Base-by-base conservation (phyloP, 2,888 invertebrate species). In the Anticlea derivata region DNA sequence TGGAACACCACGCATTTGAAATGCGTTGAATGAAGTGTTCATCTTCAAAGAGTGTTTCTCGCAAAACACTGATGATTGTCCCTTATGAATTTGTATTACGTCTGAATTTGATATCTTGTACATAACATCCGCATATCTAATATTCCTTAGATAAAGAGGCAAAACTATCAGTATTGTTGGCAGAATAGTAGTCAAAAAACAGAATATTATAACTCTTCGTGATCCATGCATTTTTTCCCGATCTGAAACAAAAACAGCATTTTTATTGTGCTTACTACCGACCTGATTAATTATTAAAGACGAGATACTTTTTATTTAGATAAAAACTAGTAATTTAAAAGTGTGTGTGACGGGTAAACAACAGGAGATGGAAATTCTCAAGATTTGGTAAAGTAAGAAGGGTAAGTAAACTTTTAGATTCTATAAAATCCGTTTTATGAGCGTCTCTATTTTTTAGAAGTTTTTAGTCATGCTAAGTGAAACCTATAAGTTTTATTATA, bases 91-190 rank as follows among this genome's bases (percentile, higher is more conserved):
- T 77, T 96, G 95, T 40, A 96, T 91, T 10, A 96, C 94, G 83
- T 97, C 97, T 0, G 96, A 96, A 78, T 96, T 96, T 5, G 96
- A 95, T 63, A 97, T 94, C 60, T 93, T 93, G 70, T 96, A 96
- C 58, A 92, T 91, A 12, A 96, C 94, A 90, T 96, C 95, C 22
- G 94, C 94, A 84, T 95, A 97, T 41, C 93, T 92, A 55, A 92
- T 93, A 78, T 96, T 95, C 35, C 96, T 91, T 60, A 97, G 86
- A 78, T 96, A 96, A 34, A 97, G 80, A 8, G 96, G 96, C 59
- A 95, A 92, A 41, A 96, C 92, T 61, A 97, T 94, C 46, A 96
- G 88, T 59, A 94, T 86, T 51, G 94, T 93, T 43, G 97, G 96
- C 54, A 96, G 79, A 56, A 96, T 89, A 39, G 94, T 94, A 49